A percentile compares a stretch with the other conserved stretches of the same genome.
Evolutionary conservation across 2,888 invertebrate species (phyloP).

Genomic region (Oscheius sp.): DNA sequence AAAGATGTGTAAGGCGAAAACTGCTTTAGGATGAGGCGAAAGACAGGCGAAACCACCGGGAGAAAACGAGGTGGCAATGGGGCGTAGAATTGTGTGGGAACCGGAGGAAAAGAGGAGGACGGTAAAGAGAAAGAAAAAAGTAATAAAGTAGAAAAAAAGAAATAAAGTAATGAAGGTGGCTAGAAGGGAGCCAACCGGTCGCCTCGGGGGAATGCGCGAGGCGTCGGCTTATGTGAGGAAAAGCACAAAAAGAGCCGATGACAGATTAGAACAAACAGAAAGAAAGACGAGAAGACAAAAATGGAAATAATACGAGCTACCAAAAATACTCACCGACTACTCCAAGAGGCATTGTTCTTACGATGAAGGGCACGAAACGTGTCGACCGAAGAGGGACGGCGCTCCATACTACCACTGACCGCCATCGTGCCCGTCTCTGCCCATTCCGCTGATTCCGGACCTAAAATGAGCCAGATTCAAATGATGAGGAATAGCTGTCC

Average conservation of each 20-base stretch:
- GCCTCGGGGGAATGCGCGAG: slow-evolving; percentile 29
- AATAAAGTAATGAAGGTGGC: slow-evolving; percentile 16
- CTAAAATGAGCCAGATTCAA: slow-evolving; percentile 8
- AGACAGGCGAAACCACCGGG: background rate
- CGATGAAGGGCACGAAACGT: slow-evolving; percentile 49
- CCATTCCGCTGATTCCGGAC: slow-evolving; percentile 37
- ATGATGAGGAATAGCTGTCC: background rate
- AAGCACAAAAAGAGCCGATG: slow-evolving; percentile 36
- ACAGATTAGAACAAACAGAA: slow-evolving; percentile 35
- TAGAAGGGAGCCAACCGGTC: slow-evolving; percentile 29
- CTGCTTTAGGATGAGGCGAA: background rate
- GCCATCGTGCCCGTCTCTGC: slow-evolving; percentile 30
- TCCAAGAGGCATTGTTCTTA: slow-evolving; percentile 39
- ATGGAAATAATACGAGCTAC: slow-evolving; percentile 9
- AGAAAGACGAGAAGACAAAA: slow-evolving; percentile 2
- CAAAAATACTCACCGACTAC: slow-evolving; percentile 34
- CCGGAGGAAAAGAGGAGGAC: background rate
- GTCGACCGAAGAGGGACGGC: slow-evolving; percentile 53
- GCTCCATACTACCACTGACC: slow-evolving; percentile 34
- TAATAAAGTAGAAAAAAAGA: background rate
- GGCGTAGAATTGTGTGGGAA: background rate
- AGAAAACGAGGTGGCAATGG: background rate
- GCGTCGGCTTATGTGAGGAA: slow-evolving; percentile 35
- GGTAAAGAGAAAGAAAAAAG: background rate
- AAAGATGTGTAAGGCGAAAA: background rate